Percentiles rank a stretch among this genome's conserved stretches.
Evolutionary conservation across 2,113 vertebrate genomes (phyloP).

Genomic region (Tupaia chinensis): DNA sequence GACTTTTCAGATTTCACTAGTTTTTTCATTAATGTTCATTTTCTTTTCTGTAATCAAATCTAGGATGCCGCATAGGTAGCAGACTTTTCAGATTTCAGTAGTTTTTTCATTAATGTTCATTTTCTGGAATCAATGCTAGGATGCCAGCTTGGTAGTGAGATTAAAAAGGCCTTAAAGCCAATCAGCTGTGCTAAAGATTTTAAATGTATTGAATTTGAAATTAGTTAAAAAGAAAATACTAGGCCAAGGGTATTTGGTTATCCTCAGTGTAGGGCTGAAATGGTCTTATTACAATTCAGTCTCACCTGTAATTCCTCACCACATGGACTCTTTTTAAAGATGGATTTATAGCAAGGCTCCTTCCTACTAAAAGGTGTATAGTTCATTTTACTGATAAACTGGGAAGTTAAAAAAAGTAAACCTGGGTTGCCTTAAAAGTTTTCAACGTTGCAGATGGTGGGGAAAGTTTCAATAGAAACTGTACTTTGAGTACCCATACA

Average conservation of each 20-base stretch:
- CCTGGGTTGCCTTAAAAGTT: neutral
- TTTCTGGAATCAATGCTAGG: conserved; percentile 12
- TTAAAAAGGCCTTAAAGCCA: conserved; percentile 52
- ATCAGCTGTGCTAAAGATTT: neutral
- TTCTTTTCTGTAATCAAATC: conserved; percentile 5
- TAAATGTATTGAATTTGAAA: conserved; percentile 56
- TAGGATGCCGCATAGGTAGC: neutral
- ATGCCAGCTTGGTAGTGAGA: conserved; percentile 27
- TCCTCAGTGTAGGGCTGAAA: neutral
- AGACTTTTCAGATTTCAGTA: conserved; percentile 29
- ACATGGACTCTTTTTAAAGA: conserved; percentile 12
- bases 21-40: conserved; percentile 11
- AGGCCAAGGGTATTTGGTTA: conserved; percentile 22
- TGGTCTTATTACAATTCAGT: neutral
- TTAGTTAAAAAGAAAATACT: conserved; percentile 16
- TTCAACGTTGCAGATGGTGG: too few species aligned
- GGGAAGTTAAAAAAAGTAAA: neutral
- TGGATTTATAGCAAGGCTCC: neutral
- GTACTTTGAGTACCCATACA: too few species aligned
- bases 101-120: neutral
- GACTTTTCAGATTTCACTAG: conserved; percentile 18
- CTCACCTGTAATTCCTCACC: neutral
- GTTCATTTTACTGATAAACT: conserved; percentile 36
- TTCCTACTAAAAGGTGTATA: conserved; percentile 23
- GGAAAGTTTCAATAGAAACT: too few species aligned